Base-by-base conservation (phyloP, 2,888 invertebrate species). In the Neocrepidodera transversa region DNA sequence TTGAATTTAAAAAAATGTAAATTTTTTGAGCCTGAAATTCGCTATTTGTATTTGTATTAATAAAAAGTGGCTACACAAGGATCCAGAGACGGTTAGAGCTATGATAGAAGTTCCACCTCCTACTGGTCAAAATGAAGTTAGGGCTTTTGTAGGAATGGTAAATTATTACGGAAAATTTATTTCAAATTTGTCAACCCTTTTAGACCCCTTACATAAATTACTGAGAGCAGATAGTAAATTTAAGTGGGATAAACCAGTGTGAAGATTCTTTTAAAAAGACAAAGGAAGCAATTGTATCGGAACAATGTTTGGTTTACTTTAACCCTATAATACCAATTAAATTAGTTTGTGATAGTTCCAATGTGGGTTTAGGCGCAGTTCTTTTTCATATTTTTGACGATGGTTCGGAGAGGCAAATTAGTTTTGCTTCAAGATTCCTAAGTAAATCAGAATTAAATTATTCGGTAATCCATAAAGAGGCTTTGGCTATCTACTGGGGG, bases 81-180 rank as follows among this genome's bases (percentile, higher is more conserved):
- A 58, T 36, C 51, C 51, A 7, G 26, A 48, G 16, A 58, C 49
- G 20, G 17, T 57, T 32, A 45, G 40, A n/a, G 57, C 57, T 4
- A 35, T 57, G 14, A 50, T 40, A 17, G 17, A 57, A 7, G 43
- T 42, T 8, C 50, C 26, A 14, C 13, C 17, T 16, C 50, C 57
- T 14, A 42, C 14, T n/a, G 50, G 43, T 43, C 13, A 50, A 30
- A 43, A 20, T 23, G 56, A 56, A 8, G 18, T 50, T 8, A 49
- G 49, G n/a, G 57, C 43, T 20, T 50, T 35, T 35, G 20, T 35
- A 6, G 50, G 58, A 17, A 16, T 58, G 30, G 30, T 58, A 51
- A 58, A 58, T 47, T 58, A 58, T 47, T 58, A 48, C 47, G 51
- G 47, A 6, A 32, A 30, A 10, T 58, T 58, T 56, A 26, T 32